Percentiles rank a stretch among this genome's conserved stretches.
phyloP scores from a whole-genome alignment of 2,797 vertebrate genomes.

The Anisognathus igniventris region DNA sequence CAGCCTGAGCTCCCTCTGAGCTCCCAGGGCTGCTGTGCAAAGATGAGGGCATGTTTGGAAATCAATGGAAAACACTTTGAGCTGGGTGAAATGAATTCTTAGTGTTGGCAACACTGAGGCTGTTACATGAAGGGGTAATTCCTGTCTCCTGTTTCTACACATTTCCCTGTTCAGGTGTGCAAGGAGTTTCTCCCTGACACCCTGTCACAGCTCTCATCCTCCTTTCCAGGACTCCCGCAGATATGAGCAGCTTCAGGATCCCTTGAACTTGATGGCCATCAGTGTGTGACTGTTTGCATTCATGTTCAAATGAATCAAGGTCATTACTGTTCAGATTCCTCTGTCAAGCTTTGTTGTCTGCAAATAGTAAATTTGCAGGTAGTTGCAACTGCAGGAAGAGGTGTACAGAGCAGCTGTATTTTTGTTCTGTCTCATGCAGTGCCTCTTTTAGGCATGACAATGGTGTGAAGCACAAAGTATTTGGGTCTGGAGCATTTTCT shows the following conservation, averaged over 20 bases:
- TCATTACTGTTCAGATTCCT: not conserved
- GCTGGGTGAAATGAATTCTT: not conserved
- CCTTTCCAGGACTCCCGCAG: not conserved
- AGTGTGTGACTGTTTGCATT: not conserved
- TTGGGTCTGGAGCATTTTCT: not conserved
- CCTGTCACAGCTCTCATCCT: not conserved
- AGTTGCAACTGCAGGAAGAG: not conserved
- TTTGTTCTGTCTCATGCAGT: not conserved
- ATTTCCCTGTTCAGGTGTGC: not conserved
- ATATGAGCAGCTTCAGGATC: not conserved
- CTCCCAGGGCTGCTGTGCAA: not conserved
- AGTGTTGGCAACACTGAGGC: not conserved
- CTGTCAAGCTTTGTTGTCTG: not conserved
- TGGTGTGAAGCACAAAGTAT: not conserved
- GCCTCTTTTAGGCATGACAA: not conserved
- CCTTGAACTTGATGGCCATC: not conserved
- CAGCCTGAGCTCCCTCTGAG: not conserved
- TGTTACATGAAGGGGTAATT: not conserved
- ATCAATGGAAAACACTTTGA: not conserved
- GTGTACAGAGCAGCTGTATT: not conserved
- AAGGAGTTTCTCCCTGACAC: not conserved
- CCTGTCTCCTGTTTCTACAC: not conserved
- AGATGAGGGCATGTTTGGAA: not conserved
- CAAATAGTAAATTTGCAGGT: not conserved
- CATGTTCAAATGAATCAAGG: not conserved